Evolutionary conservation across 2,113 vertebrate species (phyloP).

Genomic region (Choloepus hoffmanni): DNA sequence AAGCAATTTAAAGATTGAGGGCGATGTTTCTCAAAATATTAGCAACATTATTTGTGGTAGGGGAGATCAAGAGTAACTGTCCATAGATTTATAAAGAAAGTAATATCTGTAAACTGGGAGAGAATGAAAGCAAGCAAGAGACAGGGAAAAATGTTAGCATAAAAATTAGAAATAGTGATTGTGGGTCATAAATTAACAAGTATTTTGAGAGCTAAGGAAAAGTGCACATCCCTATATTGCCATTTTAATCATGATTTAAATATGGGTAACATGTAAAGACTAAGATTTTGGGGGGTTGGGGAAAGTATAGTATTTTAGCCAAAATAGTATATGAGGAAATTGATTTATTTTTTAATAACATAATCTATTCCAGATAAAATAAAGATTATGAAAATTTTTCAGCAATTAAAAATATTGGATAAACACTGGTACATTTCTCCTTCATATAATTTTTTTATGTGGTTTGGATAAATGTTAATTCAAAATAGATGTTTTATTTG

Average conservation of each 20-base stretch:
- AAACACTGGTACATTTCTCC: background rate
- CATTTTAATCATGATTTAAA: background rate
- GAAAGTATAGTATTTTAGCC: background rate
- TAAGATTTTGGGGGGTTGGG: background rate
- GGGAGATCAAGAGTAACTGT: background rate
- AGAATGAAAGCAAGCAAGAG: background rate
- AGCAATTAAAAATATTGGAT: background rate
- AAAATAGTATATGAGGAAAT: background rate
- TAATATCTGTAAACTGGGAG: background rate
- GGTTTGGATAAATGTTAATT: background rate
- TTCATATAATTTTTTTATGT: background rate
- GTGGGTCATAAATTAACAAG: background rate
- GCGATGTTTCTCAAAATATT: background rate
- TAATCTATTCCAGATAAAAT: background rate
- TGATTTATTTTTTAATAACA: background rate
- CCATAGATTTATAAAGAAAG: background rate
- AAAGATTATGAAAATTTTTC: background rate
- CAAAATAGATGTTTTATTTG: background rate
- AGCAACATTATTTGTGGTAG: background rate
- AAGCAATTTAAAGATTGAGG: background rate
- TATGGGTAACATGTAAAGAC: background rate
- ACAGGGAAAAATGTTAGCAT: background rate
- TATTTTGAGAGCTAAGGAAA: background rate
- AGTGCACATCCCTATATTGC: background rate
- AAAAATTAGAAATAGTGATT: background rate